Percentiles rank a stretch among this genome's conserved stretches.
Evolutionary conservation across 2,888 invertebrate species (phyloP).

Genomic region (Bruchidius siliquastri): DNA sequence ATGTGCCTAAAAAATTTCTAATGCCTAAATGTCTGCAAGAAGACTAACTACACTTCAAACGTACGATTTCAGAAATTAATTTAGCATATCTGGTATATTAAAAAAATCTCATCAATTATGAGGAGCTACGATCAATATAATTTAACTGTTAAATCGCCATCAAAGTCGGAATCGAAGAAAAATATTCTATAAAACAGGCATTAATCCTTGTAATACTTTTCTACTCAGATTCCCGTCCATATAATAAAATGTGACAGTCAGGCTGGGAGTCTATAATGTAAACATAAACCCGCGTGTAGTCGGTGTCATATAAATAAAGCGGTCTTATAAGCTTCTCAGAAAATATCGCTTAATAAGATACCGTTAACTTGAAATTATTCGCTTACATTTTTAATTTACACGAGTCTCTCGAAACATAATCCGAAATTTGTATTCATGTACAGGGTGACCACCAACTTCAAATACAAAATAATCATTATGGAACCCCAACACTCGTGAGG

Average conservation of each 20-base stretch:
- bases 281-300: not conserved
- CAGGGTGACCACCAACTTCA: not conserved
- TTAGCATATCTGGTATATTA: no score
- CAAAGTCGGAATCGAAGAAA: not conserved
- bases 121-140: no score
- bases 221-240: not conserved
- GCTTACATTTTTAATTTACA: not conserved
- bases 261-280: not conserved
- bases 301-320: not conserved
- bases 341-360: not conserved
- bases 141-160: no score
- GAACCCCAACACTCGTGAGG: no score
- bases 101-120: no score
- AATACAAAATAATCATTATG: no score
- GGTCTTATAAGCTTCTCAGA: not conserved
- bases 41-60: no score
- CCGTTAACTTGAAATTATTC: not conserved
- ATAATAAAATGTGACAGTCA: not conserved
- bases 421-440: not conserved
- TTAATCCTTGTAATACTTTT: not conserved
- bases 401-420: not conserved
- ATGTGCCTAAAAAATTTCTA: no score
- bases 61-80: no score
- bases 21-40: no score
- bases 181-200: not conserved